phyloP scores from a whole-genome alignment of 1,140 invertebrate species.

The Monomorium pharaonis region DNA sequence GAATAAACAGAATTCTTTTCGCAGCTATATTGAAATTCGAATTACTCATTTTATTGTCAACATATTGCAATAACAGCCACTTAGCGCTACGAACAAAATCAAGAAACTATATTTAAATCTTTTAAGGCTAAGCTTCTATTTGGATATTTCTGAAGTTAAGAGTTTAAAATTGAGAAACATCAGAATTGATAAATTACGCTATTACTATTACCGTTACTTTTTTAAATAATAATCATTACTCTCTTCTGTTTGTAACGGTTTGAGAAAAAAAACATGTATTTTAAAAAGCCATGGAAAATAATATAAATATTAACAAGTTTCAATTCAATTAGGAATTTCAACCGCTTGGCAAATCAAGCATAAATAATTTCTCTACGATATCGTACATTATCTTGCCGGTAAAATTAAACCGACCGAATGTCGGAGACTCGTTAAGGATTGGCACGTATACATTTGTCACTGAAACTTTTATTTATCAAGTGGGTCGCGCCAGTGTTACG shows the following conservation, averaged over 20 bases:
- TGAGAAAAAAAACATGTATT: neutral
- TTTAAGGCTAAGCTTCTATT: too few relatives aligned
- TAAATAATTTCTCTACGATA: too few relatives aligned
- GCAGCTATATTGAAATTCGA: neutral
- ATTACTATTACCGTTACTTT: too few relatives aligned
- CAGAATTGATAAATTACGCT: too few relatives aligned
- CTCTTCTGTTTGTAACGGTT: too few relatives aligned
- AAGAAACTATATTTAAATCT: neutral
- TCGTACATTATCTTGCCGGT: neutral
- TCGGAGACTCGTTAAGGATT: neutral
- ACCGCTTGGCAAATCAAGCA: neutral
- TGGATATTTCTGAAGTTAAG: neutral
- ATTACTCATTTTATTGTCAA: neutral
- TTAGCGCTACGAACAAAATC: neutral
- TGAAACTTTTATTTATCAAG: constrained; percentile 59
- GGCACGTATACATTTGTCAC: constrained; percentile 14
- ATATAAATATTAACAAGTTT: neutral
- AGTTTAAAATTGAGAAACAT: neutral
- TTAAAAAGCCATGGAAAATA: neutral
- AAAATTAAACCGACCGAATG: neutral
- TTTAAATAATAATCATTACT: too few relatives aligned
- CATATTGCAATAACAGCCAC: neutral
- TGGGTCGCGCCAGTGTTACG: constrained; percentile 56
- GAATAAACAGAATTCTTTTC: neutral
- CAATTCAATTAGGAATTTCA: neutral